Evolutionary conservation across 2,797 vertebrate species (phyloP), one percentile per base, ranked within the genome.

Genomic region (Danio tinwini): DNA sequence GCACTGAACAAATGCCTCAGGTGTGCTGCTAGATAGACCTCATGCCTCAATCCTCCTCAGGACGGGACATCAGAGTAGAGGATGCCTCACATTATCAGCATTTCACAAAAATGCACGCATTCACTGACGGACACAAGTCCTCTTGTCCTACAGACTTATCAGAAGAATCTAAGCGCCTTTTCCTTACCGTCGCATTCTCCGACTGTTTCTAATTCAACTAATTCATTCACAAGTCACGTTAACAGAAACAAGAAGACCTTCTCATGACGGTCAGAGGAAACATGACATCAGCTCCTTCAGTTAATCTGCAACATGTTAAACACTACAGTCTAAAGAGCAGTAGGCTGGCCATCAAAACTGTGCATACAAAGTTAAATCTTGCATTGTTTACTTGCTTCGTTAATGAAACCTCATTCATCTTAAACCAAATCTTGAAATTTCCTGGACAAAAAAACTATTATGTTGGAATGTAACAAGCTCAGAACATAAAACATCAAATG

Each of bases 21-120:
- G 19, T 62, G 47, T 58, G 21, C 13, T 55, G 29, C 29, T 29
- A 29, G 29, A 29, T 13, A 44, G 37, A 11, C 8, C 6, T 52
- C 5, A 13, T n/a, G 5, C 37, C 58, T 63, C 14, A 55, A 5
- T 55, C 14, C 44, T 78, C 9, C 44, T 13, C 7, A 14, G 6
- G 16, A 21, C 53, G 5, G 4, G 12, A 73, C 17, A 44, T 56
- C 13, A 44, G 17, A 76, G 3, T 29, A 13, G 19, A 59, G 29
- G 29, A 40, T 7, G 0, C 45, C 12, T 61, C 42, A 58, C 42
- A 7, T 72, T 72, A 19, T 63, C 39, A n/a, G 19, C 4, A 64
- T n/a, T 45, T 72, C 49, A 45, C 67, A 55, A 63, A 72, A 79
- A 64, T 14, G 52, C 16, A 39, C 17, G 29, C 6, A 12, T 29